These are phyloP conservation scores for Xenopus laevis DNA, from an alignment of 2,113 vertebrate genomes.

Conservation along the genomic window DNA sequence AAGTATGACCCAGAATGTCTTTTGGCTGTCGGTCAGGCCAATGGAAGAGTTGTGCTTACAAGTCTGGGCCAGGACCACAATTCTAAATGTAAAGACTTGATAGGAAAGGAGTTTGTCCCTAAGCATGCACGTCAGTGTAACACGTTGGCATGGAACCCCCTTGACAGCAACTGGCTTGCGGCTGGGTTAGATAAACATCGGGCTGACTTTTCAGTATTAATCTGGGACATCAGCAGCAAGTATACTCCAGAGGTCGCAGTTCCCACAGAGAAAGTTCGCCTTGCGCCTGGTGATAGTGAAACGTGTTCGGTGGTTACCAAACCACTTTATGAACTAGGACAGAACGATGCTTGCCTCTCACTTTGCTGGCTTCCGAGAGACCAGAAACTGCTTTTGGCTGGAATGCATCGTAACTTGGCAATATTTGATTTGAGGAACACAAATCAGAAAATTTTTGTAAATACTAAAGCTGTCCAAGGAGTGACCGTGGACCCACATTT, in stretches of 20 bases:
- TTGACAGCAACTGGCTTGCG: constrained; percentile 91
- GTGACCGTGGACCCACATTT: constrained; percentile 94
- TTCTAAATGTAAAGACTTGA: constrained; percentile 88
- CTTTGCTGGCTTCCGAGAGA: constrained; percentile 97
- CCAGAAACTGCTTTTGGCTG: constrained; percentile 90
- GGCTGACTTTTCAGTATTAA: constrained; percentile 92
- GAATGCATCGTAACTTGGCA: constrained; percentile 94
- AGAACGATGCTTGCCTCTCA: constrained; percentile 94
- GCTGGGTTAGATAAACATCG: constrained; percentile 94
- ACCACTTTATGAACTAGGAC: constrained; percentile 89
- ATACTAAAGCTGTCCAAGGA: constrained; percentile 96
- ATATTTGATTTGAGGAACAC: constrained; percentile 96
- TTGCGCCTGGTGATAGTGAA: constrained; percentile 80
- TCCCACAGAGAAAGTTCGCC: constrained; percentile 82
- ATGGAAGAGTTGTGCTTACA: constrained; percentile 93
- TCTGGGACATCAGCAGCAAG: constrained; percentile 97
- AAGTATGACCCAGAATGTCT: constrained; percentile 93
- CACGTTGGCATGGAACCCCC: constrained; percentile 91
- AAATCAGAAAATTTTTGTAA: constrained; percentile 96
- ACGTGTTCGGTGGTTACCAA: constrained; percentile 86
- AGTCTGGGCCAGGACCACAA: constrained; percentile 94
- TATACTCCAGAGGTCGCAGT: constrained; percentile 79
- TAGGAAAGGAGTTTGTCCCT: constrained; percentile 96
- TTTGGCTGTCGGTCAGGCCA: constrained; percentile 93
- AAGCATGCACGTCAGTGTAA: constrained; percentile 97